Evolutionary conservation across 1,140 invertebrate species (phyloP), one percentile per base, ranked within the genome.

Genomic region (Hydropsyche tenuis): DNA sequence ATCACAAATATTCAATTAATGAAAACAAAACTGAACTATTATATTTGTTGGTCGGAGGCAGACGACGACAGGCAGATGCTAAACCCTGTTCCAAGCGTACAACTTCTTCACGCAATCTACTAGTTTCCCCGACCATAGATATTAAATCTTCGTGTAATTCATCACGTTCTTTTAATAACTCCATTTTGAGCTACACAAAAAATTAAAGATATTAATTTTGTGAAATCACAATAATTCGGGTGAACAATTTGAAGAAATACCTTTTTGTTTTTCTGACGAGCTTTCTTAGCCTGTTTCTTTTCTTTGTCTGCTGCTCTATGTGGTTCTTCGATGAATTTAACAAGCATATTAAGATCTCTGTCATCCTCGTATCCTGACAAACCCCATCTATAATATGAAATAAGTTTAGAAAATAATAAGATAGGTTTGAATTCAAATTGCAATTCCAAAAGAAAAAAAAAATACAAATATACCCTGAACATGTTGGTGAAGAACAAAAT

Each of bases 321-420:
- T 0, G 84, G 84, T 0, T 84, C 84, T 73, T 85, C 84, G 25
- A 85, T 85, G 76, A 84, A 85, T 78, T 85, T 82, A 62, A 85
- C 78, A 16, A 85, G 77, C 25, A 81, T 82, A 76, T 85, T 82
- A 66, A 85, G 68, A 66, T 85, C 84, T 0, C 83, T 79, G 0
- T 83, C 81, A 75, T 85, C 84, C 22, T 82, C 27, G 43, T 70
- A 69, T 0, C 43, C 71, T n/a, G 74, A 75, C 23, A 60, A 71
- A 6, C 73, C 14, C 37, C 53, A 62, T 53, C 65, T 25, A 72
- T 4, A 73, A 51, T 2, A 9, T 37, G 9, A 3, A 37, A 37
- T 37, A 37, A 37, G 30, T 9, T 37, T 37, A 70, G n/a, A 16
- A 65, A 12, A 43, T 16, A 9, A 68, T 53, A 12, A 11, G 11